These are phyloP conservation scores for Hemiprocne comata DNA, from an alignment of 2,113 vertebrate species.

Conservation along the genomic window DNA sequence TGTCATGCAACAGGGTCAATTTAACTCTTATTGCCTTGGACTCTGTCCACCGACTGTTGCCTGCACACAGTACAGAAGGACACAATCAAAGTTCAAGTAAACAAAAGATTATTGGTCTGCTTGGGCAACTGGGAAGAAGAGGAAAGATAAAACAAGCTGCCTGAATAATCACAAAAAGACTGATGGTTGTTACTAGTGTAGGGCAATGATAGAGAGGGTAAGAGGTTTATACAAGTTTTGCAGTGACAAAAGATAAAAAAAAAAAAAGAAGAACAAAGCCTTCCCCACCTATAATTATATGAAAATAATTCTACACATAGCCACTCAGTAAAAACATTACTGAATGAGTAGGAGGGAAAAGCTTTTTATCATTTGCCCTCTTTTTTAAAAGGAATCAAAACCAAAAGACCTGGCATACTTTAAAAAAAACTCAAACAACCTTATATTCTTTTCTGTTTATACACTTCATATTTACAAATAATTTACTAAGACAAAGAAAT, in stretches of 20 bases:
- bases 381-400: not conserved
- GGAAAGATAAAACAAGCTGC: conserved; percentile 32
- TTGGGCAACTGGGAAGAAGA: not conserved
- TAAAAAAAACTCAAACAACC: not conserved
- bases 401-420: not conserved
- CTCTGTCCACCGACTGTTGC: not conserved
- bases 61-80: conserved; percentile 46
- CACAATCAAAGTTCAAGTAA: conserved; percentile 36
- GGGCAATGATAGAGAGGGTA: not conserved
- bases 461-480: not conserved
- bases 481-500: not conserved
- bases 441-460: not conserved
- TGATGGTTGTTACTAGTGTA: not conserved
- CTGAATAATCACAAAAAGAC: not conserved
- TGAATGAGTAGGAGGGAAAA: not conserved
- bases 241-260: not conserved
- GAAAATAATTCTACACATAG: not conserved
- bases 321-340: not conserved
- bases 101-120: conserved; percentile 36
- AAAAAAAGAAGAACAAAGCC: not conserved
- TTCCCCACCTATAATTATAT: not conserved
- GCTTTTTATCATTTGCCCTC: not conserved
- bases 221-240: not conserved
- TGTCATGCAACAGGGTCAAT: conserved; percentile 59
- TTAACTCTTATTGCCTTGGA: conserved; percentile 70